A percentile compares a stretch with the other conserved stretches of the same genome.
Conservation (phyloP, 1,140 invertebrate species). For the Lordiphosa stackelbergi region DNA sequence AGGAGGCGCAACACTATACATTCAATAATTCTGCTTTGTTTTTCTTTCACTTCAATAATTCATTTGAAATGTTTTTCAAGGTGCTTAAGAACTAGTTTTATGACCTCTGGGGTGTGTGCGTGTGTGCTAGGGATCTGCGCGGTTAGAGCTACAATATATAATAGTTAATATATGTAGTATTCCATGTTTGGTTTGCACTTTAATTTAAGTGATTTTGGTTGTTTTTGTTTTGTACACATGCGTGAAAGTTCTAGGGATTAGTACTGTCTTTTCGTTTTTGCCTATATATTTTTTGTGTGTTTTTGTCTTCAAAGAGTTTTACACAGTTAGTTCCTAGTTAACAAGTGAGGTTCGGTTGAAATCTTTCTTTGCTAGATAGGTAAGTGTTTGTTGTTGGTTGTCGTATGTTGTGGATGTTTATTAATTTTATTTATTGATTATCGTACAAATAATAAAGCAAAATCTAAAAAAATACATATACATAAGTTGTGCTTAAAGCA, state of each 20-base stretch:
- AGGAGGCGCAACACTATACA: slow-evolving; percentile 72
- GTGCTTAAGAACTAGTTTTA: slow-evolving; percentile 33
- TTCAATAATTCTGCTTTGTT: slow-evolving; percentile 56
- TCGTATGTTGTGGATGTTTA: slow-evolving; percentile 37
- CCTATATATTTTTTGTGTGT: slow-evolving; percentile 19
- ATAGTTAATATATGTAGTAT: slow-evolving; percentile 16
- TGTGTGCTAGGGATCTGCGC: neutral
- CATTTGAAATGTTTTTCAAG: slow-evolving; percentile 26
- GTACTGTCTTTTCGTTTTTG: slow-evolving; percentile 22
- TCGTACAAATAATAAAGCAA: slow-evolving; percentile 57
- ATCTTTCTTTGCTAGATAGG: slow-evolving; percentile 71
- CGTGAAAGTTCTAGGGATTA: slow-evolving; percentile 47
- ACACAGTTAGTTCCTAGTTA: slow-evolving; percentile 72
- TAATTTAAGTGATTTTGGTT: slow-evolving; percentile 33
- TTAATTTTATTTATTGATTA: slow-evolving; percentile 21
- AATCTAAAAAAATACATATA: slow-evolving; percentile 44
- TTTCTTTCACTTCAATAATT: slow-evolving; percentile 6
- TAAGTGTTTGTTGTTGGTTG: slow-evolving; percentile 39
- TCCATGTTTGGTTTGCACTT: slow-evolving; percentile 43
- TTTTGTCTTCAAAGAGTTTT: slow-evolving; percentile 56
- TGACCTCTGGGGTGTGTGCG: slow-evolving; percentile 15
- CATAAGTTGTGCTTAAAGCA: slow-evolving; percentile 60
- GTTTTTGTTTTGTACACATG: slow-evolving; percentile 64
- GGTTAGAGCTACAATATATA: slow-evolving; percentile 10
- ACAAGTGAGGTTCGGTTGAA: slow-evolving; percentile 74